Evolutionary conservation across 2,888 invertebrate genomes (phyloP).

Genomic region (Dicycla oo): DNA sequence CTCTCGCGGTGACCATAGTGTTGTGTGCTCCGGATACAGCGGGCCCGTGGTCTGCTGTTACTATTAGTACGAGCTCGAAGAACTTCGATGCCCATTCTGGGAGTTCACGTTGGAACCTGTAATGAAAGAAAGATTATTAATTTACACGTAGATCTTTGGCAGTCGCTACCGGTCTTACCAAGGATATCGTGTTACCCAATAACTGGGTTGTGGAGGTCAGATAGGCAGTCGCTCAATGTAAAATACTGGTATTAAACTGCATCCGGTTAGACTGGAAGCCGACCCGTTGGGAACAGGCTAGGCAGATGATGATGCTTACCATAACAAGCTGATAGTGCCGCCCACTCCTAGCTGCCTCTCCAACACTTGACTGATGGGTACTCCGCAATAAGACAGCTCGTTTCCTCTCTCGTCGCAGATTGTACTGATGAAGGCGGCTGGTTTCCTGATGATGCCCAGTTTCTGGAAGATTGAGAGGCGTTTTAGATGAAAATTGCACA

Average conservation of each 20-base stretch:
- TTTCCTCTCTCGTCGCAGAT: constrained; percentile 99
- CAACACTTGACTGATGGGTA: constrained; percentile 96
- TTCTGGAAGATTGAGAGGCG: constrained; percentile 90
- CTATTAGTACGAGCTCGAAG: constrained; percentile 99
- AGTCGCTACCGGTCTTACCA: background rate
- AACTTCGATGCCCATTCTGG: constrained; percentile 98
- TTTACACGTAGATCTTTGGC: background rate
- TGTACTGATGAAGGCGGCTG: constrained; percentile 99
- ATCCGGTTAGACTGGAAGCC: background rate
- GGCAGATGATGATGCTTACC: constrained; percentile 88
- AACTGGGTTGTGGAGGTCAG: background rate
- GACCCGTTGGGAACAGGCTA: background rate
- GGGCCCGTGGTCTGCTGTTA: constrained; percentile 99
- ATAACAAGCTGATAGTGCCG: constrained; percentile 98
- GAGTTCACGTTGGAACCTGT: constrained; percentile 97
- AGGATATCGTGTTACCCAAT: background rate
- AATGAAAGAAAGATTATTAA: background rate
- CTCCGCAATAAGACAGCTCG: constrained; percentile 98
- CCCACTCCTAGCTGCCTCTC: constrained; percentile 99
- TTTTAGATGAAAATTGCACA: background rate
- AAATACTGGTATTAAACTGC: background rate
- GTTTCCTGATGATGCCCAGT: constrained; percentile 99
- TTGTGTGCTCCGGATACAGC: constrained; percentile 99
- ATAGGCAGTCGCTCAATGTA: background rate
- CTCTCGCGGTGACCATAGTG: constrained; percentile 99